A percentile compares a stretch with the other conserved stretches of the same genome.
These are phyloP conservation scores for Turritopsis rubra DNA, from an alignment of 30 jellyfish, hydroid and myxozoan species.

Conservation along the genomic window DNA sequence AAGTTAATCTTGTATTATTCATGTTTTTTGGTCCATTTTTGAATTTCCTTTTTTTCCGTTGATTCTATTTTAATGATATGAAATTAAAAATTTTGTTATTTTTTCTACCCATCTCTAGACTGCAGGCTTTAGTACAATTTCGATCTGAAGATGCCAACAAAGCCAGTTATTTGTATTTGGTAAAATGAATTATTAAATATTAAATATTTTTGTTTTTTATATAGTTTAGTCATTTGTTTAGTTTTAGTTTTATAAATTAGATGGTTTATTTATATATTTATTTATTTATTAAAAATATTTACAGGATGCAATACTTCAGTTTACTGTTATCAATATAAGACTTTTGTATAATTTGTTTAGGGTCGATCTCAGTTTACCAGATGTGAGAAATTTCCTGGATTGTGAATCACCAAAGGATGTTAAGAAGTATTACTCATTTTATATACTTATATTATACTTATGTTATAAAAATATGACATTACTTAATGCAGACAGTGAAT, in stretches of 20 bases:
- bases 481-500: too few species aligned
- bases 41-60: too few species aligned
- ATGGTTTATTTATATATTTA: too few species aligned
- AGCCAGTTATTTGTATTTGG: neutral
- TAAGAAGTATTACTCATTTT: neutral
- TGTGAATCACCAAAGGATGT: constrained; percentile 18
- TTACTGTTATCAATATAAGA: too few species aligned
- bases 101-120: neutral
- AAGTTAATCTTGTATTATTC: neutral
- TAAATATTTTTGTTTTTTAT: too few species aligned
- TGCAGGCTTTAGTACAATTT: neutral
- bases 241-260: too few species aligned
- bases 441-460: neutral
- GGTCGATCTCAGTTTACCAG: neutral
- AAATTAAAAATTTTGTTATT: neutral
- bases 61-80: too few species aligned
- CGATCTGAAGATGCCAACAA: neutral
- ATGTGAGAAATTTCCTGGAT: neutral
- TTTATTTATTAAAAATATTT: too few species aligned
- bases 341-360: too few species aligned
- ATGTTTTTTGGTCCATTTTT: neutral
- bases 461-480: neutral
- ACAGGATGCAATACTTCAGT: too few species aligned
- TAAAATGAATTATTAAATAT: too few species aligned
- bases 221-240: too few species aligned